Percentiles rank a stretch among this genome's conserved stretches.
phyloP scores from a whole-genome alignment of 1,140 invertebrate species.

The Sminthurinus signatus region DNA sequence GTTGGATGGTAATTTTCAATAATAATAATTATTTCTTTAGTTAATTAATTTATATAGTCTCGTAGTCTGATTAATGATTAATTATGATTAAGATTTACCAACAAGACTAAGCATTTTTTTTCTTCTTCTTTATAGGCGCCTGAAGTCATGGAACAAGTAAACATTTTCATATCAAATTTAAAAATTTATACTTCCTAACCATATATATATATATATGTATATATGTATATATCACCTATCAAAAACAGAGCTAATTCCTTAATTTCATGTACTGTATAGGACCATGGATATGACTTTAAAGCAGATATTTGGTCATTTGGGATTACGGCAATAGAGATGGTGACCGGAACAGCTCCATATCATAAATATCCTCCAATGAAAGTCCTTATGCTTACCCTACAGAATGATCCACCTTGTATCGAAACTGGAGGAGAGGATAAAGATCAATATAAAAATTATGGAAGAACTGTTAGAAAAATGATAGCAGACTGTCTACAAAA shows the following conservation, averaged over 20 bases:
- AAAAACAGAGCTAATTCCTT: not conserved
- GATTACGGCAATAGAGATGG: conserved; percentile 98
- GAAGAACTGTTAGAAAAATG: conserved; percentile 95
- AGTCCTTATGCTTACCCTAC: conserved; percentile 93
- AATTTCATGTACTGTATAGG: conserved; percentile 52
- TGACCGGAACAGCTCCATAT: conserved; percentile 96
- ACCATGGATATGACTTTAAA: conserved; percentile 97
- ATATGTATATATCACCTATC: not conserved
- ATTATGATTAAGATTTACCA: too few species aligned
- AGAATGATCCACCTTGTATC: conserved; percentile 95
- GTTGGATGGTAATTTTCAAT: conserved; percentile 71
- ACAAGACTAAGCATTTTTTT: not conserved
- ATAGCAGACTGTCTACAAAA: conserved; percentile 92
- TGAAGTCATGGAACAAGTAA: conserved; percentile 96
- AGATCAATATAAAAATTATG: conserved; percentile 96
- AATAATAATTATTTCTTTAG: too few species aligned
- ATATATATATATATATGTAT: not conserved
- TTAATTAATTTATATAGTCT: too few species aligned
- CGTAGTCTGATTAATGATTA: too few species aligned
- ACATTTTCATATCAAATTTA: not conserved
- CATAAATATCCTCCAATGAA: conserved; percentile 99
- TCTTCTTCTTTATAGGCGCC: conserved; percentile 57
- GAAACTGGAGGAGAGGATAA: conserved; percentile 83
- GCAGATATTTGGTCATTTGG: conserved; percentile 99
- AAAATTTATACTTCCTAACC: not conserved